Percentiles rank a stretch among this genome's conserved stretches.
Conservation (phyloP, 2,113 vertebrate genomes). For the Bufo bufo region DNA sequence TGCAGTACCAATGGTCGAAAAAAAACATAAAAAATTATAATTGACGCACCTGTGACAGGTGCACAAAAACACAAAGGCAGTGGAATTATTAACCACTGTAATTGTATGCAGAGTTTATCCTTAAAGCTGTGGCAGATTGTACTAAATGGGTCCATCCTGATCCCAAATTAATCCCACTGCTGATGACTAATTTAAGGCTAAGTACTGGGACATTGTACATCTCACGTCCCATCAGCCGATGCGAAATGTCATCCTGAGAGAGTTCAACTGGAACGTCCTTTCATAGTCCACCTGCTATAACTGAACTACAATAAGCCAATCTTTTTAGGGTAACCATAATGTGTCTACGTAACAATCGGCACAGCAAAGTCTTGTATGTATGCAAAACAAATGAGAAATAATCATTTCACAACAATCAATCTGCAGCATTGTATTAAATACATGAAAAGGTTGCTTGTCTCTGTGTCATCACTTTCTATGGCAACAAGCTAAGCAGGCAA, state of each 20-base stretch:
- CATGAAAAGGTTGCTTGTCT: background rate
- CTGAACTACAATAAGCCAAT: background rate
- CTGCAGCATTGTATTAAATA: background rate
- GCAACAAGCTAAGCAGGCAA: background rate
- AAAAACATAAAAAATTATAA: too few relatives aligned
- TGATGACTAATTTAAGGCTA: conserved; percentile 58
- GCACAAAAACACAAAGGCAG: background rate
- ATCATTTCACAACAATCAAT: background rate
- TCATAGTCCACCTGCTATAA: background rate
- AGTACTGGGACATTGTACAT: conserved; percentile 52
- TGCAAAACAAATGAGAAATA: background rate
- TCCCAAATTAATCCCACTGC: conserved; percentile 57
- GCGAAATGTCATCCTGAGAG: conserved; percentile 39
- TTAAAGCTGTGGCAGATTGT: conserved; percentile 56
- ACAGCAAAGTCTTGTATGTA: background rate
- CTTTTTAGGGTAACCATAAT: background rate
- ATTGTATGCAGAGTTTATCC: conserved; percentile 42
- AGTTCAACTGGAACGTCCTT: conserved; percentile 31
- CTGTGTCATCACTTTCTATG: background rate
- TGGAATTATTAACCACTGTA: conserved; percentile 21
- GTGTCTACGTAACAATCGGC: background rate
- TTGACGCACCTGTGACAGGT: background rate
- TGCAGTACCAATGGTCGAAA: too few relatives aligned
- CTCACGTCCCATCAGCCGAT: conserved; percentile 52
- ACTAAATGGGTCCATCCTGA: conserved; percentile 56